phyloP scores from a whole-genome alignment of 1,140 invertebrate genomes.

The Drosophila nannoptera region DNA sequence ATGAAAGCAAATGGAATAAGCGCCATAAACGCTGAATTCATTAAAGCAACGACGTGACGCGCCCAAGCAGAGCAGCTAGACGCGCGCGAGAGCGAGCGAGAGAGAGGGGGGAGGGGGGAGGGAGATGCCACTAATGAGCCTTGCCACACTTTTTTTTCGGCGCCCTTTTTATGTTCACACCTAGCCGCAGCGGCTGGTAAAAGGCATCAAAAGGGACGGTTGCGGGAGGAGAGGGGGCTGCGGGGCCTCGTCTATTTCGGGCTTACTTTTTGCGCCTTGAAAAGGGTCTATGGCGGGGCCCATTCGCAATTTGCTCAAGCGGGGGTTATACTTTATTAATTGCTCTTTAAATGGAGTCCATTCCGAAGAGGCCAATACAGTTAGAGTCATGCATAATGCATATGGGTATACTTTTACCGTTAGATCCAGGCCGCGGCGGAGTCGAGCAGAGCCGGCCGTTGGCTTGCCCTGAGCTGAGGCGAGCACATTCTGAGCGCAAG shows the following conservation, averaged over 20 bases:
- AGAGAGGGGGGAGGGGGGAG: not conserved
- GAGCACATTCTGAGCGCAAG: conserved; percentile 1
- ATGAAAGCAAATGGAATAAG: conserved; percentile 78
- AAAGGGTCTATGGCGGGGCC: too few species aligned
- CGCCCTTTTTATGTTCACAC: conserved; percentile 67
- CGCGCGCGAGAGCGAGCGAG: not conserved
- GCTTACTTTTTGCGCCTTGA: not conserved
- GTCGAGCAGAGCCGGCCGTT: too few species aligned
- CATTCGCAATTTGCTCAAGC: too few species aligned
- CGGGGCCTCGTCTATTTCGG: conserved; percentile 18
- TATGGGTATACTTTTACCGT: too few species aligned
- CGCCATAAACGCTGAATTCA: conserved; percentile 78
- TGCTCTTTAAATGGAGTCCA: too few species aligned
- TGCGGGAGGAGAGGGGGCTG: conserved; percentile 26
- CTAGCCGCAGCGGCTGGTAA: conserved; percentile 55
- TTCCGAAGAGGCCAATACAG: too few species aligned
- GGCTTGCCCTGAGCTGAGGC: too few species aligned
- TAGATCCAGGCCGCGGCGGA: too few species aligned
- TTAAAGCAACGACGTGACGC: conserved; percentile 71
- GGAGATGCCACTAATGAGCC: conserved; percentile 53
- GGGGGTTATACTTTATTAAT: too few species aligned
- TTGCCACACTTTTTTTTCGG: conserved; percentile 37
- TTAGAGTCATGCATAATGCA: too few species aligned
- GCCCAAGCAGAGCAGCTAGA: not conserved
- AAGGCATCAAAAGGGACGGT: conserved; percentile 28